Evolutionary conservation across 2,113 vertebrate species (phyloP), one percentile per base, ranked within the genome.

Genomic region (Cyprinus carpio): DNA sequence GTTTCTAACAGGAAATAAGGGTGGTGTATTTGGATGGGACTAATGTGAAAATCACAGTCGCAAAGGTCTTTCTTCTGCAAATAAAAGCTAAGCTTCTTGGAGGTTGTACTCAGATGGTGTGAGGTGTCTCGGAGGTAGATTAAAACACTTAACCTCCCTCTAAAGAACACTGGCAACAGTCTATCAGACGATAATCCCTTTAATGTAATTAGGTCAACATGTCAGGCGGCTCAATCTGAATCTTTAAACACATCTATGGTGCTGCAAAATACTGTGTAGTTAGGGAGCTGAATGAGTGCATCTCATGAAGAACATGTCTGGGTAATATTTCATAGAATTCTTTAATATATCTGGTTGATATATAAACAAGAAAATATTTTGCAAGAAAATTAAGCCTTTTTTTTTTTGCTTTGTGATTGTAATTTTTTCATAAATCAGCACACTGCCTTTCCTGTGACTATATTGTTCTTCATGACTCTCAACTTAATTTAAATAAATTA

Each of bases 101-200:
- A 3, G 3, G 78, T 79, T 25, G 31, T 5, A 6, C 29, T 65
- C 9, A 29, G 60, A 65, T 11, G n/a, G n/a, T 20, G 37, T 12
- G 37, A 49, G 34, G 40, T 51, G 79, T 67, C 77, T 80, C 2
- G 4, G 40, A 23, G 18, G 25, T 67, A 67, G 34, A 60, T 37
- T 80, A 62, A 71, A 64, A 62, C 51, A 54, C 60, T 65, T 29
- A 49, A 13, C 79, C 62, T 67, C 25, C 25, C 79, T 49, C 23
- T 67, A 51, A 49, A 31, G n/a, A 51, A 51, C 40, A 43, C 2
- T 23, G 25, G 25, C 40, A 31, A 49, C 25, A 67, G 79, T 82
- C 46, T 72, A 37, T 56, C 81, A 0, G 16, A 82, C 81, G n/a
- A 72, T 82, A 82, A 82, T 82, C 81, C 65, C 29, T 31, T 54